These are phyloP conservation scores for Geotrupes spiniger DNA, from an alignment of 2,888 invertebrate species.

Conservation along the genomic window DNA sequence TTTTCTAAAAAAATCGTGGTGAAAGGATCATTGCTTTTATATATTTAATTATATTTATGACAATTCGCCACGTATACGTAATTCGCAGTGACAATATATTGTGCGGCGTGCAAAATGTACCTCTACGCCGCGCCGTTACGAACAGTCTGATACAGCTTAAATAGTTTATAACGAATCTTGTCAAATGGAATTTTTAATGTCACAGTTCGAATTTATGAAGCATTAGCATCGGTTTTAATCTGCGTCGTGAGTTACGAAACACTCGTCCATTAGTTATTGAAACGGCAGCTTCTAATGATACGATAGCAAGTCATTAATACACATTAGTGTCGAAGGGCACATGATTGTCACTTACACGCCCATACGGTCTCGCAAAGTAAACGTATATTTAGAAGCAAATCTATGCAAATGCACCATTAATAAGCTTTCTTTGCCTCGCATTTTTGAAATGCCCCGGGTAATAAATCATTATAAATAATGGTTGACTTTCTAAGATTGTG, in stretches of 20 bases:
- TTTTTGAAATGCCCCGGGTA: neutral
- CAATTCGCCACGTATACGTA: no score
- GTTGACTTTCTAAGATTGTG: neutral
- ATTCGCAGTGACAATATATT: no score
- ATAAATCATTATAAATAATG: slow-evolving; percentile 9
- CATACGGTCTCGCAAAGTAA: slow-evolving; percentile 16
- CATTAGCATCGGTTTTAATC: neutral
- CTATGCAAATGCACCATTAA: slow-evolving; percentile 15
- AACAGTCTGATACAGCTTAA: no score
- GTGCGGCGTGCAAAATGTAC: no score
- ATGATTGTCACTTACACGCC: slow-evolving; percentile 32
- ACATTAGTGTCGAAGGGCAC: slow-evolving; percentile 37
- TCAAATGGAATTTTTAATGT: no score
- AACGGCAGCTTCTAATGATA: slow-evolving; percentile 30
- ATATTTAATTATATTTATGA: no score
- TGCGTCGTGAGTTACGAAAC: neutral
- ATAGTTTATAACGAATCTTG: no score
- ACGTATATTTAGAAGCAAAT: slow-evolving; percentile 12
- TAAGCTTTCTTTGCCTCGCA: slow-evolving; percentile 1
- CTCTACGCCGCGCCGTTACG: no score
- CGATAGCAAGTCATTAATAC: slow-evolving; percentile 35
- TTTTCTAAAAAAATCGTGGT: no score
- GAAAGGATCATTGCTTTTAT: no score
- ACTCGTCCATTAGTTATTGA: slow-evolving; percentile 2
- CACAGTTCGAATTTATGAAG: neutral